Conservation (phyloP, 2,113 vertebrate genomes). For the Carettochelys insculpta region DNA sequence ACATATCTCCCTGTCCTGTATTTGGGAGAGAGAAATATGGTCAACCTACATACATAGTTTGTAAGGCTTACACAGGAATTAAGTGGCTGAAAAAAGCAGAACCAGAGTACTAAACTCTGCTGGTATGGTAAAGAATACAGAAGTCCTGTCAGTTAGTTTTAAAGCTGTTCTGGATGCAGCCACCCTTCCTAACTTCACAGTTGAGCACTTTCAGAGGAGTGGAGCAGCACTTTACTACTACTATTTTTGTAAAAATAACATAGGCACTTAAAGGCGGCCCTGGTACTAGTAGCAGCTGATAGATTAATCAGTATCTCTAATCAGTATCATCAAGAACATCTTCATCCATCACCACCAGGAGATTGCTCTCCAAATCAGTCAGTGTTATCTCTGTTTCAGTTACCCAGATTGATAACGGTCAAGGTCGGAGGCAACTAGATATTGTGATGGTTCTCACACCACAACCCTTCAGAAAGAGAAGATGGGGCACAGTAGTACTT, state of each 20-base stretch:
- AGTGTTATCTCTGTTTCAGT: not conserved
- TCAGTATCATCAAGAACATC: not conserved
- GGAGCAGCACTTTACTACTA: not conserved
- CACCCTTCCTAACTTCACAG: fast-evolving
- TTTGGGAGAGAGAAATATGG: no score
- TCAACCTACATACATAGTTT: not conserved
- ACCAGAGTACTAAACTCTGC: not conserved
- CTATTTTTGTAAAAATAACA: not conserved
- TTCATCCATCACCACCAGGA: not conserved
- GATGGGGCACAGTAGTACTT: not conserved
- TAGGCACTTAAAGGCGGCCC: not conserved
- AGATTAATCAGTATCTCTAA: not conserved
- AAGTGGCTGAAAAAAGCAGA: not conserved
- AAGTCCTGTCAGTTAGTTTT: not conserved
- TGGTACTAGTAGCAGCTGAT: not conserved
- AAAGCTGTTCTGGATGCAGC: not conserved
- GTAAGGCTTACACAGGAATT: not conserved
- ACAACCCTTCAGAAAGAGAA: not conserved
- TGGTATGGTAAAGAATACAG: not conserved
- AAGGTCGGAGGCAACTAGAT: not conserved
- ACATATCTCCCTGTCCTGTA: no score
- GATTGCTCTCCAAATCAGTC: not conserved
- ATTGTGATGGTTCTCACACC: not conserved
- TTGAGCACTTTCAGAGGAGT: not conserved
- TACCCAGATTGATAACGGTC: not conserved